Percentiles rank a stretch among this genome's conserved stretches.
These are phyloP conservation scores for Ophion slaviceki DNA, from an alignment of 2,888 invertebrate genomes.

Conservation along the genomic window DNA sequence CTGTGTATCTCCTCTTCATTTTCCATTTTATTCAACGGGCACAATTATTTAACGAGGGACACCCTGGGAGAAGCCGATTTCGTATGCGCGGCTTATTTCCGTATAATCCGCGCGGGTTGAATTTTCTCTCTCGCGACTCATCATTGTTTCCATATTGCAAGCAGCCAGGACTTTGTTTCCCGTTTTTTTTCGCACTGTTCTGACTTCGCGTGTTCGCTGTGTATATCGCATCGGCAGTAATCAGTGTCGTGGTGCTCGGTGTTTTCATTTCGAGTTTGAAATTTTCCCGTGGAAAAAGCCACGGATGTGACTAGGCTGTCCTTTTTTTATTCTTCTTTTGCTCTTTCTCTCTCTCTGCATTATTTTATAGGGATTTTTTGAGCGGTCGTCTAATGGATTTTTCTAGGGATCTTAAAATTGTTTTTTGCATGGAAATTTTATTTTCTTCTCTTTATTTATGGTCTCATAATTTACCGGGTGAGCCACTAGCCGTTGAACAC, in stretches of 20 bases:
- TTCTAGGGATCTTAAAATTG: too few species aligned
- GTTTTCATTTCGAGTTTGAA: conserved; percentile 53
- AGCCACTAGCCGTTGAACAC: too few species aligned
- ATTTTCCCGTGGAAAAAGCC: conserved; percentile 50
- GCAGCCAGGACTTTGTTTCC: conserved; percentile 1
- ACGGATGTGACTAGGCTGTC: conserved; percentile 33
- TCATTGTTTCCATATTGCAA: conserved; percentile 24
- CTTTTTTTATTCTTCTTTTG: conserved; percentile 21
- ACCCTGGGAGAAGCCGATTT: conserved; percentile 16
- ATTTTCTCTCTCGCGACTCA: background rate
- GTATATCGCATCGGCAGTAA: conserved; percentile 33
- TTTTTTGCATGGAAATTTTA: too few species aligned
- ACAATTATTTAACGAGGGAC: conserved; percentile 41
- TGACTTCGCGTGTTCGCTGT: conserved; percentile 12
- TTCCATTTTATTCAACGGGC: conserved; percentile 42
- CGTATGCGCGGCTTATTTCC: conserved; percentile 1
- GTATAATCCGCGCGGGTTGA: conserved; percentile 18
- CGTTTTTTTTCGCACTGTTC: conserved; percentile 18
- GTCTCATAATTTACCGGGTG: too few species aligned
- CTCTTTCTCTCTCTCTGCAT: conserved; percentile 8
- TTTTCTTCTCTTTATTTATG: too few species aligned
- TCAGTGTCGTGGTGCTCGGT: conserved; percentile 41
- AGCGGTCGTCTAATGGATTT: background rate
- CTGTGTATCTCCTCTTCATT: conserved; percentile 18
- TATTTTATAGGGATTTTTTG: conserved; percentile 49